phyloP scores from a whole-genome alignment of 2,888 invertebrate species.

The Hermodice carunculata region DNA sequence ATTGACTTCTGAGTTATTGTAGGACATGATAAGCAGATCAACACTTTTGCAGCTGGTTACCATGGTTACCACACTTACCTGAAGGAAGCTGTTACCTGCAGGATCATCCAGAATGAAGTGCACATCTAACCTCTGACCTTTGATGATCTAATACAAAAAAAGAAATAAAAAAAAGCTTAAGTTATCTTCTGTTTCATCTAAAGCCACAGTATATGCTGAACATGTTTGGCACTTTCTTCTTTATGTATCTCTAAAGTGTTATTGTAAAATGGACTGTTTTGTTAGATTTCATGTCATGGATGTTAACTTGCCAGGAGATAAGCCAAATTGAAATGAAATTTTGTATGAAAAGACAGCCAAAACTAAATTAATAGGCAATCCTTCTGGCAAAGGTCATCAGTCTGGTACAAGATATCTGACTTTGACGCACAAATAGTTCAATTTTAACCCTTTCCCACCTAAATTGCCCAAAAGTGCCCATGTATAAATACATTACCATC shows the following conservation, averaged over 20 bases:
- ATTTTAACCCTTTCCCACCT: too few relatives aligned
- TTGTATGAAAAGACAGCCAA: background rate
- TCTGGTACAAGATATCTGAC: too few relatives aligned
- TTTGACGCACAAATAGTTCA: too few relatives aligned
- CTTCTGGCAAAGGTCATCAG: too few relatives aligned
- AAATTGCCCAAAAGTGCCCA: too few relatives aligned
- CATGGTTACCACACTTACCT: constrained; percentile 70
- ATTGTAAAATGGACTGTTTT: too few relatives aligned
- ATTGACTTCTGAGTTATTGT: too few relatives aligned
- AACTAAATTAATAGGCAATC: background rate
- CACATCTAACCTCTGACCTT: constrained; percentile 74
- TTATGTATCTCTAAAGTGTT: background rate
- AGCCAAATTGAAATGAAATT: background rate
- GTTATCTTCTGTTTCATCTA: background rate
- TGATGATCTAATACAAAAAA: constrained; percentile 71
- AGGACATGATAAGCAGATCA: too few relatives aligned
- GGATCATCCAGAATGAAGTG: constrained; percentile 94
- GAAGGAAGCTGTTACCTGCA: constrained; percentile 96
- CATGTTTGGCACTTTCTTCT: background rate
- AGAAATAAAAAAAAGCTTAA: background rate
- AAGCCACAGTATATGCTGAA: background rate
- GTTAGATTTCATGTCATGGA: too few relatives aligned
- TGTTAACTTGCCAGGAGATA: too few relatives aligned
- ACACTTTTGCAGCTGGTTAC: too few relatives aligned
- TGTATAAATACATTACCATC: too few relatives aligned